Conservation (phyloP, 2,888 invertebrate genomes). For the Cantharis rufa region DNA sequence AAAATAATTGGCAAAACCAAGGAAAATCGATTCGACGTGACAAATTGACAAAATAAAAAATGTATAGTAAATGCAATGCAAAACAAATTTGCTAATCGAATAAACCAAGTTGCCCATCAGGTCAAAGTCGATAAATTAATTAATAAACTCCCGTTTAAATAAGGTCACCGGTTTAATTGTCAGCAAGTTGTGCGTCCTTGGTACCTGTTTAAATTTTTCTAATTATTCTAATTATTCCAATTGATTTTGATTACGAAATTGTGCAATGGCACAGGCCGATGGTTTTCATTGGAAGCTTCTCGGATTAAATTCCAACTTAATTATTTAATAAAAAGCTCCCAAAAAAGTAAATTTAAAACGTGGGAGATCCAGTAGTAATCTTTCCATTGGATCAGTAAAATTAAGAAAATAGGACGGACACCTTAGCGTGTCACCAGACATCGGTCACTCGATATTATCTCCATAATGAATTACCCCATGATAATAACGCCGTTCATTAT, state of each 20-base stretch:
- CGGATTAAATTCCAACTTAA: not conserved
- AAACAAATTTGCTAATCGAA: not conserved
- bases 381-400: slow-evolving; percentile 5
- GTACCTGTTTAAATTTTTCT: not conserved
- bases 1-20: not conserved
- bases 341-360: slow-evolving; percentile 2
- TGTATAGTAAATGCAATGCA: not conserved
- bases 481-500: slow-evolving; percentile 11
- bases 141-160: not conserved
- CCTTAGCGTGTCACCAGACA: slow-evolving; percentile 12
- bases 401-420: slow-evolving; percentile 18
- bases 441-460: slow-evolving; percentile 13
- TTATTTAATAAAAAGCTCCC: not conserved
- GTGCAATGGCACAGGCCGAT: not conserved
- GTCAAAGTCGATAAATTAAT: not conserved
- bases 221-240: not conserved
- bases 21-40: not conserved
- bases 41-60: not conserved
- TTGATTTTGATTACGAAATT: not conserved
- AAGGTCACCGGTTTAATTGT: not conserved
- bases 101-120: not conserved
- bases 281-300: not conserved
- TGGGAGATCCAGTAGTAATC: slow-evolving; percentile 17
- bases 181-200: not conserved
- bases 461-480: slow-evolving; percentile 13